These are phyloP conservation scores for Coelinius sp. DNA, from an alignment of 2,888 invertebrate species.

Conservation along the genomic window DNA sequence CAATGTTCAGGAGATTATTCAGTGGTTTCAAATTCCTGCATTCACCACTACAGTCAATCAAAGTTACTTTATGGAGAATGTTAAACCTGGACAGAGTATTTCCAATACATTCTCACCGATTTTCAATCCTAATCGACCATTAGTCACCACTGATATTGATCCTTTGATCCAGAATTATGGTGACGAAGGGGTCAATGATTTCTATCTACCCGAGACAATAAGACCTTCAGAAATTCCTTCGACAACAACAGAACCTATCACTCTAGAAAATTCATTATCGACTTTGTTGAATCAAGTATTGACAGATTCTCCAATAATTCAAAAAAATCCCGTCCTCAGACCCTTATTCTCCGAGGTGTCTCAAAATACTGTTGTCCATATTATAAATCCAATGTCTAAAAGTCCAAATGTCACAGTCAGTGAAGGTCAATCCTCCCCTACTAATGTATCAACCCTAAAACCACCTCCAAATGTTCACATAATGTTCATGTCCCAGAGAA, in stretches of 20 bases:
- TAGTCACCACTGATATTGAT: not conserved
- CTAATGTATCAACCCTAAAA: constrained; percentile 27
- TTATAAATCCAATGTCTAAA: constrained; percentile 56
- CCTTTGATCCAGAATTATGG: not conserved
- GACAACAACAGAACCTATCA: not conserved
- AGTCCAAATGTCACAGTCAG: constrained; percentile 56
- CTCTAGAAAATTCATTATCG: not conserved
- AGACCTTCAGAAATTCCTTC: not conserved
- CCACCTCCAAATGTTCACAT: constrained; percentile 62
- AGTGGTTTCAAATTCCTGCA: constrained; percentile 62
- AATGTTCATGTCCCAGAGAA: constrained; percentile 58
- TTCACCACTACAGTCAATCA: constrained; percentile 46
- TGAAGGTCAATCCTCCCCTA: constrained; percentile 35
- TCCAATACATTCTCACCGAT: constrained; percentile 50
- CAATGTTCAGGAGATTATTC: constrained; percentile 53
- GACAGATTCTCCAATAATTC: constrained; percentile 28
- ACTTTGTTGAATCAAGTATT: constrained; percentile 35
- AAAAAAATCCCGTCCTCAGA: constrained; percentile 42
- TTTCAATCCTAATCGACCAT: constrained; percentile 52
- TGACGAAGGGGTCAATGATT: constrained; percentile 35
- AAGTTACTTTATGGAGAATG: constrained; percentile 39
- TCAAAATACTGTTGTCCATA: constrained; percentile 65
- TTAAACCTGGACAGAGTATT: constrained; percentile 40
- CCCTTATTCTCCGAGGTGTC: constrained; percentile 58
- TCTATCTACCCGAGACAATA: not conserved